Base-by-base conservation (phyloP, 2,888 invertebrate species). In the Hipparchia semele region DNA sequence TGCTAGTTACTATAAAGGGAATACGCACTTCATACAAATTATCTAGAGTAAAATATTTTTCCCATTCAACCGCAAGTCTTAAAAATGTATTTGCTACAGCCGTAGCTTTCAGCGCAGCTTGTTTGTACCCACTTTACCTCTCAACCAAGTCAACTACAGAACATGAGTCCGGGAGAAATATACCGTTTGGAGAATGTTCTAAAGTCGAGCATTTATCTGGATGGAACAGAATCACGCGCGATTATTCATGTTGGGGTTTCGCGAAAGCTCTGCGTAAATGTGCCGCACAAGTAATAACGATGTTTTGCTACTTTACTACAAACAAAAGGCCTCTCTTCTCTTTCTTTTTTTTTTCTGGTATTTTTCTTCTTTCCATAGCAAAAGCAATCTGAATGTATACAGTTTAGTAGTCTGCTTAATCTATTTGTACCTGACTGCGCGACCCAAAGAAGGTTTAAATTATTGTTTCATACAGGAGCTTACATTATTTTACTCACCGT, bases 181-280 rank as follows among this genome's bases (percentile, higher is more conserved):
- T 49, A 23, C 23, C 9, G 62, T 62, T 64, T 23, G 3, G 13
- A 64, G 64, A 64, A 64, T 9, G 67, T 23, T 8, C 39, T 49
- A 6, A 33, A 60, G 59, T 53, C 69, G 39, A 23, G 54, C 61
- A 62, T 69, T 69, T 69, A 61, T 69, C 69, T 62, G 61, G 68
- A 54, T 53, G 33, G 69, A 60, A 45, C 54, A 53, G 45, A 53
- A 69, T 69, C 53, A 61, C 53, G 53, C 54, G 60, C 61, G 39
- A 69, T 69, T 69, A 51, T 64, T 64, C 69, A 68, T 68, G 59
- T 68, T 33, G 68, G 49, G 33, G 60, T 39, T 61, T 33, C 53
- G 60, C 53, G 69, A 61, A 51, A 60, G 60, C 53, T 68, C 51
- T 51, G 13, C 68, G 58, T n/a, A 39, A 59, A 68, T 60, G 59